These are phyloP conservation scores for Xanthia togata DNA, from an alignment of 2,888 invertebrate genomes.

Conservation along the genomic window DNA sequence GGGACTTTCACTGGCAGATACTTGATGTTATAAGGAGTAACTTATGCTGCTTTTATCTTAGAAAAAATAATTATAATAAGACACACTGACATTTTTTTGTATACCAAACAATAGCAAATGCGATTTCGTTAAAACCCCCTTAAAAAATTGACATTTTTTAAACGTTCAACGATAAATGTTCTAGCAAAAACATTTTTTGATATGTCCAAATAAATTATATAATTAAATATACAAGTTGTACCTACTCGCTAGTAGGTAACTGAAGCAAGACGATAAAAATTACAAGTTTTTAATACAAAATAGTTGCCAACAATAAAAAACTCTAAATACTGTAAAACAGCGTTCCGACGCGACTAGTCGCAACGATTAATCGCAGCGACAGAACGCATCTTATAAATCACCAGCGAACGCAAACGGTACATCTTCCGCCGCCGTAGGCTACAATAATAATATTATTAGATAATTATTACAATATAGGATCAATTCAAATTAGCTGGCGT, in stretches of 20 bases:
- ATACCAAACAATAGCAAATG: not conserved
- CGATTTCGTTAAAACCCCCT: conserved; percentile 11
- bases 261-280: conserved; percentile 41
- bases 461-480: conserved; percentile 18
- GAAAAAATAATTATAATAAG: no score
- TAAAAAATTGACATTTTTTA: conserved; percentile 3
- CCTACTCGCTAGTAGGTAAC: conserved; percentile 20
- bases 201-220: conserved; percentile 59
- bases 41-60: no score
- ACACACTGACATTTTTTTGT: no score
- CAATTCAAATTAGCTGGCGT: not conserved
- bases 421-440: conserved; percentile 33
- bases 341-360: conserved; percentile 22
- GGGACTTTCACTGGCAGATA: no score
- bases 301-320: conserved; percentile 58
- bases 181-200: conserved; percentile 38
- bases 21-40: no score
- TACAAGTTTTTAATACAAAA: conserved; percentile 40
- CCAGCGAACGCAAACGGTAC: conserved; percentile 30
- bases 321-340: conserved; percentile 56
- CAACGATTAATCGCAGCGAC: conserved; percentile 32
- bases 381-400: conserved; percentile 21
- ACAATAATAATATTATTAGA: conserved; percentile 35
- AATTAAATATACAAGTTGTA: conserved; percentile 50
- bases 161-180: conserved; percentile 31